Base-by-base conservation (phyloP, 2,797 vertebrate species). In the Gouania willdenowi region DNA sequence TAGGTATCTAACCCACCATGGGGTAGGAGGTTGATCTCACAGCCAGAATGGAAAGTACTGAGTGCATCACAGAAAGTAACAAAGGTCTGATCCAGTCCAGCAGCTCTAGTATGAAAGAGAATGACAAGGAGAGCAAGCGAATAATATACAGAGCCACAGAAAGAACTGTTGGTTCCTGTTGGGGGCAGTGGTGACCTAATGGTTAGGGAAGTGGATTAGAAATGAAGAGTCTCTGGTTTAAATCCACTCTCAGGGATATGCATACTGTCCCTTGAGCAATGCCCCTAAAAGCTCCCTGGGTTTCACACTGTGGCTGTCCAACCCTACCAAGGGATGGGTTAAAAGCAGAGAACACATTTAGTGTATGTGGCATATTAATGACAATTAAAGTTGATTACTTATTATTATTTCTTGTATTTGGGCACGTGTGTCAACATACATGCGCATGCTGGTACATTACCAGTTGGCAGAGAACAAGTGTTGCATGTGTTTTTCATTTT, bases 401-500 rank as follows among this genome's bases (percentile, higher is more conserved):
- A n/a, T n/a, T n/a, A n/a, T n/a, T n/a, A n/a, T 41, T 31, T 20
- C 30, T 14, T 25, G 17, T 12, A 19, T 41, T 25, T 55, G 22
- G 22, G 41, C 38, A 27, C 38, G 13, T 2, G 2, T 2, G 29
- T 48, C 66, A 26, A 18, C 2, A 19, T 32, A 63, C 29, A 10
- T 8, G 37, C 75, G 56, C 69, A 30, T 48, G 51, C 5, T 65
- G 71, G 77, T 78, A 77, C 74, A 82, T 80, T 77, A 81, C 67
- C 70, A 80, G 74, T 83, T 86, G 81, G 83, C 83, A 79, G 54
- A 66, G 67, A 64, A 70, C 69, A 58, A 54, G 50, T 64, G 49
- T 53, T 50, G 83, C 84, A 85, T 87, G 75, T 87, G 84, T 80
- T 84, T 83, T 85, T 72, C 18, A 75, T 87, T 87, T 85, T 66